Percentiles rank a stretch among this genome's conserved stretches.
Evolutionary conservation across 2,797 vertebrate species (phyloP).

Genomic region (Loris lydekkerianus): DNA sequence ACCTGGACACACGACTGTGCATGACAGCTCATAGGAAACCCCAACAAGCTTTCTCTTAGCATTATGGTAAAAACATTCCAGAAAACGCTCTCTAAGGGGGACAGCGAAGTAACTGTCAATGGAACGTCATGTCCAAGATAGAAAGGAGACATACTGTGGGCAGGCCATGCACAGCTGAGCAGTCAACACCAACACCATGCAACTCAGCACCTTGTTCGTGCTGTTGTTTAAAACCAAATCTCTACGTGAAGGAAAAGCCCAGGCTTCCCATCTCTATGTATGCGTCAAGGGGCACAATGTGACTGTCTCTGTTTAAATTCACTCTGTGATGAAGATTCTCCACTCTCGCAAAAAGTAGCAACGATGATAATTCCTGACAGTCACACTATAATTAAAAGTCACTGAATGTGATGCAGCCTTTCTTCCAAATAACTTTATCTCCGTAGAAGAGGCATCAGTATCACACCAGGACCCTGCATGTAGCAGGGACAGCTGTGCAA

Average conservation of each 20-base stretch:
- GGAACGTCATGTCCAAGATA: neutral
- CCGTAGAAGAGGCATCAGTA: rapidly evolving
- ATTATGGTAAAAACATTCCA: neutral
- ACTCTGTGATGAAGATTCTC: rapidly evolving
- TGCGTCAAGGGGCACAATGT: neutral
- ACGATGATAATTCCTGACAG: neutral
- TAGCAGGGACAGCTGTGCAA: neutral
- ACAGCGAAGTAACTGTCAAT: neutral
- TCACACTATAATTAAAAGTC: neutral
- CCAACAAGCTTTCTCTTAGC: neutral
- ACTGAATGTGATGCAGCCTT: neutral
- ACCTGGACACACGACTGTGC: neutral
- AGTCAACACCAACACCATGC: no score
- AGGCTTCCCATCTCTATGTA: neutral
- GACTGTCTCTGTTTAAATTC: neutral
- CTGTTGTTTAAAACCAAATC: neutral
- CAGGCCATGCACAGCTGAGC: no score
- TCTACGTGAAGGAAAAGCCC: neutral
- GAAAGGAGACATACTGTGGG: rapidly evolving
- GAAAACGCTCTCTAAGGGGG: no score
- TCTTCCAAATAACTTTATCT: neutral
- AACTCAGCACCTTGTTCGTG: neutral
- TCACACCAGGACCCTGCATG: rapidly evolving
- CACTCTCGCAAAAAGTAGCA: neutral
- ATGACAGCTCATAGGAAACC: neutral